Conservation (phyloP, 2,113 vertebrate species). For the Cephalopholis sonnerati region DNA sequence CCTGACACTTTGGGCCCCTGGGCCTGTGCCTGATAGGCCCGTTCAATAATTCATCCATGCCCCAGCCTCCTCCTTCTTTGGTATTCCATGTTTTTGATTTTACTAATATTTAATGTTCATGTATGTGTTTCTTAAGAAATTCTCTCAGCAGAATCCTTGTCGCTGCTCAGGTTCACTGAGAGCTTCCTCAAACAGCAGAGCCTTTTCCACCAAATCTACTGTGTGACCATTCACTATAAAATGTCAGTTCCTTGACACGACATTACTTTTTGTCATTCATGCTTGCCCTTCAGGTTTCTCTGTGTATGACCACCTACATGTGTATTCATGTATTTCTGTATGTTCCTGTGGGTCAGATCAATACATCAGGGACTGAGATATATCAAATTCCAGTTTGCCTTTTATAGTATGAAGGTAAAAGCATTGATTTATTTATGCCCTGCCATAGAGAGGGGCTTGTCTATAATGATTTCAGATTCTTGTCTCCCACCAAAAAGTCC, state of each 20-base stretch:
- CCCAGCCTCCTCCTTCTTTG: background rate
- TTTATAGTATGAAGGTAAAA: background rate
- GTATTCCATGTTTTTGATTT: background rate
- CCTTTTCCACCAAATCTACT: no score
- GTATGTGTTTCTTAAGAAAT: background rate
- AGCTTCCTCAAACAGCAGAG: no score
- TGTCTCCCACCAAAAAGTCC: background rate
- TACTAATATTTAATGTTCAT: background rate
- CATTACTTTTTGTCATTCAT: background rate
- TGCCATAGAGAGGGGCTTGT: background rate
- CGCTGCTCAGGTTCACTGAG: background rate
- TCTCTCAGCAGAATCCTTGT: background rate
- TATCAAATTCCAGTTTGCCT: background rate
- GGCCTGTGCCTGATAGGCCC: no score
- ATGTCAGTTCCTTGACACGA: background rate
- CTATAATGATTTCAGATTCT: constrained; percentile 1
- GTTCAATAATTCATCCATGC: no score
- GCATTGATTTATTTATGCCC: background rate
- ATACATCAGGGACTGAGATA: background rate
- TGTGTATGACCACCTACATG: background rate
- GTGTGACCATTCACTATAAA: background rate
- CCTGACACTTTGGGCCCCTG: no score
- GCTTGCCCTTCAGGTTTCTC: constrained; percentile 1
- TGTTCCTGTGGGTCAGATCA: background rate
- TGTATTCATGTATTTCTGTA: constrained; percentile 15